Conservation (phyloP, 1,140 invertebrate species). For the Drosophila seguyi region DNA sequence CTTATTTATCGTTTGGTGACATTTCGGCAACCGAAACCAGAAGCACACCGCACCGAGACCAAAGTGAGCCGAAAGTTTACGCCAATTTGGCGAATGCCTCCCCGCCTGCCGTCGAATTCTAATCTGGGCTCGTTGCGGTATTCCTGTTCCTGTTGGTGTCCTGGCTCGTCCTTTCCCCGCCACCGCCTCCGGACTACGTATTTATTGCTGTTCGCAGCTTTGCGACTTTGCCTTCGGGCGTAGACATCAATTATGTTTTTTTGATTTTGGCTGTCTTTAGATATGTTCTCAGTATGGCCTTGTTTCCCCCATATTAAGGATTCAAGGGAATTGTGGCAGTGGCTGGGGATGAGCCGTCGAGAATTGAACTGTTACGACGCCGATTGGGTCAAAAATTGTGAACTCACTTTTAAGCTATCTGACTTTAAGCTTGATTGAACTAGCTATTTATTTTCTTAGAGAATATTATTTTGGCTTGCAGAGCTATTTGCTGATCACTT, state of each 20-base stretch:
- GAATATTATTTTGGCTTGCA: neutral
- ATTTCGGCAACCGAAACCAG: conserved; percentile 56
- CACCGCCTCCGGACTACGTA: conserved; percentile 14
- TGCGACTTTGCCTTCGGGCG: conserved; percentile 34
- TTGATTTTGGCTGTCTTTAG: conserved; percentile 63
- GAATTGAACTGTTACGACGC: conserved; percentile 7
- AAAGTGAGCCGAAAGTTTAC: conserved; percentile 50
- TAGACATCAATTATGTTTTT: conserved; percentile 72
- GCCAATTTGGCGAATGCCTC: conserved; percentile 69
- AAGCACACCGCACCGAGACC: conserved; percentile 23
- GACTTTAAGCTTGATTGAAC: neutral
- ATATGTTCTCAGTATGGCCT: conserved; percentile 8
- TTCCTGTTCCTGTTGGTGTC: conserved; percentile 39
- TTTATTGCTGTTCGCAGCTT: conserved; percentile 73
- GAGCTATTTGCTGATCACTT: neutral
- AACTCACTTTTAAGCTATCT: neutral
- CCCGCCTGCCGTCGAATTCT: conserved; percentile 57
- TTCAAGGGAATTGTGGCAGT: conserved; percentile 10
- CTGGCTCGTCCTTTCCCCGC: conserved; percentile 17
- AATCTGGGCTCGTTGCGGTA: conserved; percentile 67
- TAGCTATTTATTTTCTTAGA: too few relatives aligned
- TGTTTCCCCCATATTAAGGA: neutral
- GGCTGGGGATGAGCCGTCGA: conserved; percentile 15
- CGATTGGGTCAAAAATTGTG: neutral
- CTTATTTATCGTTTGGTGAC: conserved; percentile 77